Evolutionary conservation across 2,113 vertebrate species (phyloP).

Genomic region (Python bivittatus): DNA sequence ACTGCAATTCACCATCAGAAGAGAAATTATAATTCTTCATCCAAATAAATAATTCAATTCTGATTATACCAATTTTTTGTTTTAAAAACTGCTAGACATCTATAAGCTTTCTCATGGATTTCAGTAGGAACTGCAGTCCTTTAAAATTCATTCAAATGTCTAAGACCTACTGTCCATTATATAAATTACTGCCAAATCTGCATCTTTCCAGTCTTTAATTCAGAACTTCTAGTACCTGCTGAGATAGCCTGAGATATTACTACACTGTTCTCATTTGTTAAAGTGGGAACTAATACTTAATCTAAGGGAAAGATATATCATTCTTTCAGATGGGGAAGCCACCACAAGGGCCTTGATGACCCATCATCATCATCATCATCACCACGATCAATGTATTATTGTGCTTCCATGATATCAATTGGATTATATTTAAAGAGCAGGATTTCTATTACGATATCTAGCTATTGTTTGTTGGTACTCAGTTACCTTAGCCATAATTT

Average conservation of each 20-base stretch:
- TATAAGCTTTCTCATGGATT: background rate
- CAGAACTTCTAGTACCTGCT: background rate
- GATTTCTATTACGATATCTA: background rate
- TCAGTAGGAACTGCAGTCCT: background rate
- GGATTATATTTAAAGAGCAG: background rate
- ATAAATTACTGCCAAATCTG: background rate
- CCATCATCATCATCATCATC: too few relatives aligned
- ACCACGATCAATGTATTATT: too few relatives aligned
- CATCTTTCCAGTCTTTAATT: background rate
- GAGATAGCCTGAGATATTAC: background rate
- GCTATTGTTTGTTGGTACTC: background rate
- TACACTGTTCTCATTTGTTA: background rate
- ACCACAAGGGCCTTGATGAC: background rate
- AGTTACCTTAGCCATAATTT: background rate
- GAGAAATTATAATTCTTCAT: conserved; percentile 46
- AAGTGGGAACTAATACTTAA: background rate
- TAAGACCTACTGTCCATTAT: background rate
- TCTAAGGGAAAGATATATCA: background rate
- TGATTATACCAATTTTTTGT: conserved; percentile 20
- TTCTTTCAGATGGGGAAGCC: background rate
- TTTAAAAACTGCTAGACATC: conserved; percentile 24
- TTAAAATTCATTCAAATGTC: background rate
- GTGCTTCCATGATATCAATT: background rate
- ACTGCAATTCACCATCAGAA: conserved; percentile 47
- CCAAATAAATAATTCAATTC: conserved; percentile 44